phyloP scores from a whole-genome alignment of 2,113 vertebrate species.

The Globicephala melas region DNA sequence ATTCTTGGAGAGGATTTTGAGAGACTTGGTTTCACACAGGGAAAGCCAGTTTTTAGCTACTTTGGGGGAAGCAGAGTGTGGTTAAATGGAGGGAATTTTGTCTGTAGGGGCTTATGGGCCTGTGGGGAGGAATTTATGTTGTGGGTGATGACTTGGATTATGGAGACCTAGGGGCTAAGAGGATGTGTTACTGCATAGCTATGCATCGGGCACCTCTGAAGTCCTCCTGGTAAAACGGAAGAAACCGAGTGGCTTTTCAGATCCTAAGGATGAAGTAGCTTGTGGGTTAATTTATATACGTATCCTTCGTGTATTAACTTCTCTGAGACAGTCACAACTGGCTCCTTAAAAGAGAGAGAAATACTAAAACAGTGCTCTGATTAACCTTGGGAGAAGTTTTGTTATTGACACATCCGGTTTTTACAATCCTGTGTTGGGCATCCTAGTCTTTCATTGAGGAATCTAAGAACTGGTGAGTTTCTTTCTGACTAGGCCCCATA shows the following conservation, averaged over 20 bases:
- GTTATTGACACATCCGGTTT: not conserved
- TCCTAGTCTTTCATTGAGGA: not conserved
- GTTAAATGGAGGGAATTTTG: not conserved
- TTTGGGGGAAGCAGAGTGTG: not conserved
- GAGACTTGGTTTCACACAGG: not conserved
- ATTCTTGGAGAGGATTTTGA: not conserved
- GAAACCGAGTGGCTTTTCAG: not conserved
- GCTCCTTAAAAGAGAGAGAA: not conserved
- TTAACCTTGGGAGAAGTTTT: not conserved
- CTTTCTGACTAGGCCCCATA: not conserved
- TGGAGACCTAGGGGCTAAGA: not conserved
- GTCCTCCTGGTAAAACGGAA: not conserved
- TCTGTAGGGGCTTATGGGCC: not conserved
- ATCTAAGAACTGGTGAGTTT: not conserved
- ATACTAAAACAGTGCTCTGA: not conserved
- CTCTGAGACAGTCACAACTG: not conserved
- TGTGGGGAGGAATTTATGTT: not conserved
- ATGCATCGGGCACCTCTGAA: not conserved
- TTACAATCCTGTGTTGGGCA: not conserved
- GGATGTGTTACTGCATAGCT: not conserved
- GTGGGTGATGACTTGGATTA: not conserved
- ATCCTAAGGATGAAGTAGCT: not conserved
- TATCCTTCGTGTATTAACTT: slow-evolving; percentile 10
- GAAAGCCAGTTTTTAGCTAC: not conserved
- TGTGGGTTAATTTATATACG: not conserved